These are phyloP conservation scores for Linurgus olivaceus DNA, from an alignment of 2,797 vertebrate genomes.

Conservation along the genomic window DNA sequence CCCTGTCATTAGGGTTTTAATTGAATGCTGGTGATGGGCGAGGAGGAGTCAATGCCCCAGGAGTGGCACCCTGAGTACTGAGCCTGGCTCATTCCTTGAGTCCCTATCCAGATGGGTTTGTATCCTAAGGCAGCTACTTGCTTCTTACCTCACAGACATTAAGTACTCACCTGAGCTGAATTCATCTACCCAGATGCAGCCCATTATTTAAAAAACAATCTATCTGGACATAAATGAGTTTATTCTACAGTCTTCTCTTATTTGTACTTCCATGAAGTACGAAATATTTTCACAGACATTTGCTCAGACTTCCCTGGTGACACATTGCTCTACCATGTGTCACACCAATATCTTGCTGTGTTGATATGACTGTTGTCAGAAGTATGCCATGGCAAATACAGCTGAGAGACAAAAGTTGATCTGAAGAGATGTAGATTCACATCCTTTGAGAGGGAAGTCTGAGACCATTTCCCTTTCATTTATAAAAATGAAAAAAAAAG, in stretches of 20 bases:
- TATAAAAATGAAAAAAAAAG: not conserved
- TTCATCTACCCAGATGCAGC: not conserved
- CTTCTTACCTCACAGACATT: not conserved
- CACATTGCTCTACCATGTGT: not conserved
- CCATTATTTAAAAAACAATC: not conserved
- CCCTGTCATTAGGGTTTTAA: not conserved
- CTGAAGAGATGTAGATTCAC: not conserved
- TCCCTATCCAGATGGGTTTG: not conserved
- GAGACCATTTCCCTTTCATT: not conserved
- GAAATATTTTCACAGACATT: not conserved
- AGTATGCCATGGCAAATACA: not conserved
- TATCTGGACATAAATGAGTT: not conserved
- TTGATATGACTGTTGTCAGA: slow-evolving; percentile 5
- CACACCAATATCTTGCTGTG: not conserved
- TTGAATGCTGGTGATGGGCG: not conserved
- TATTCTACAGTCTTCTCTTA: not conserved
- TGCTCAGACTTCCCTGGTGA: not conserved
- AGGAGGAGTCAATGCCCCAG: not conserved
- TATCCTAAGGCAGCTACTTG: accelerated
- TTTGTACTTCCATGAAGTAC: not conserved
- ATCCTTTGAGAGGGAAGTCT: not conserved
- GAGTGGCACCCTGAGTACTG: not conserved
- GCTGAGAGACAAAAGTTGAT: not conserved
- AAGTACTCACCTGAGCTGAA: not conserved
- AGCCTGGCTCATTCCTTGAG: not conserved